A percentile compares a stretch with the other conserved stretches of the same genome.
Conservation (phyloP, 1,140 invertebrate genomes). For the Euglossa dilemma region DNA sequence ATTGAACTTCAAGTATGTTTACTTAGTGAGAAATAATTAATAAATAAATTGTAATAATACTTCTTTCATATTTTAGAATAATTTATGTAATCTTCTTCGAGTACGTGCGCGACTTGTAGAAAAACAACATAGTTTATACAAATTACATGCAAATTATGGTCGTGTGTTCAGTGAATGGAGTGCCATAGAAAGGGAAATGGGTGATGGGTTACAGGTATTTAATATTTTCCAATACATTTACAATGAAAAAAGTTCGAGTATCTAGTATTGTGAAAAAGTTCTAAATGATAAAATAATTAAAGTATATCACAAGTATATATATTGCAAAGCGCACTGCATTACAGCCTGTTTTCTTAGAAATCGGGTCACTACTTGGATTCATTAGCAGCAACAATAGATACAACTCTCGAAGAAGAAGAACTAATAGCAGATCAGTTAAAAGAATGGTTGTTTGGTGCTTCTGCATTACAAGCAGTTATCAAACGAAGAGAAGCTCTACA, state of each 20-base stretch:
- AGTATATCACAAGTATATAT: conserved; percentile 23
- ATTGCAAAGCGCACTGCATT: conserved; percentile 58
- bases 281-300: background rate
- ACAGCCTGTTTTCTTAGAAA: conserved; percentile 80
- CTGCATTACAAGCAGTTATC: conserved; percentile 89
- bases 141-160: conserved; percentile 91
- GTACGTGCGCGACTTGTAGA: conserved; percentile 88
- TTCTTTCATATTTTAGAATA: conserved; percentile 72
- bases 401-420: conserved; percentile 91
- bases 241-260: background rate
- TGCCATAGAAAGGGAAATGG: conserved; percentile 92
- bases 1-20: conserved; percentile 87
- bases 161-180: conserved; percentile 94
- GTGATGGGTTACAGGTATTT: conserved; percentile 88
- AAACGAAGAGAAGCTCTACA: conserved; percentile 89
- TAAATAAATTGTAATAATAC: background rate
- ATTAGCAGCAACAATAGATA: conserved; percentile 89
- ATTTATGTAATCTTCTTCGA: conserved; percentile 81
- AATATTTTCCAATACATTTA: background rate
- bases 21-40: background rate
- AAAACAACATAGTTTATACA: conserved; percentile 90
- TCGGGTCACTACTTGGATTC: conserved; percentile 89
- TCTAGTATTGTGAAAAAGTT: background rate
- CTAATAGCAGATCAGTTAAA: conserved; percentile 92
- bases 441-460: conserved; percentile 91